phyloP scores from a whole-genome alignment of 2,888 invertebrate genomes.

The Agriopis aurantiaria region DNA sequence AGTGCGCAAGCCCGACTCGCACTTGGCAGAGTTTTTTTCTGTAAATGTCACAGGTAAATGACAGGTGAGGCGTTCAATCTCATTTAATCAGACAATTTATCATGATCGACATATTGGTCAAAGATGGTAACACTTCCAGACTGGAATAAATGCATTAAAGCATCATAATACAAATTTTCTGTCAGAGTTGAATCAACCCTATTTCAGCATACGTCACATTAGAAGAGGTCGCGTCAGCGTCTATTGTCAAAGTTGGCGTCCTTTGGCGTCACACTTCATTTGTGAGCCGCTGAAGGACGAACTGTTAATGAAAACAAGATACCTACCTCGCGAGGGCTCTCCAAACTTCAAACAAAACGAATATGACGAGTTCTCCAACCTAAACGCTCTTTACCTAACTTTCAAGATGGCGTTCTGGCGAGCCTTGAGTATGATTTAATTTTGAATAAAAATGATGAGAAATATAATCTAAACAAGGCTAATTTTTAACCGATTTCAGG shows the following conservation, averaged over 20 bases:
- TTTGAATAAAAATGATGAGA: neutral
- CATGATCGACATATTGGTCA: no score
- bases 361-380: conserved; percentile 33
- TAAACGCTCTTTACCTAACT: conserved; percentile 20
- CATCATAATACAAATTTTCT: neutral
- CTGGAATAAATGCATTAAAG: no score
- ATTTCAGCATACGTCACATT: conserved; percentile 2
- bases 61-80: no score
- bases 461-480: neutral
- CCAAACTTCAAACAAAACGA: conserved; percentile 37
- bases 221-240: conserved; percentile 10
- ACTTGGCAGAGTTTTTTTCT: no score
- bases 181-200: conserved; percentile 10
- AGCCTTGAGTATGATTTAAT: conserved; percentile 9
- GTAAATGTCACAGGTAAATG: no score
- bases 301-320: conserved; percentile 44
- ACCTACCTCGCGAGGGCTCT: conserved; percentile 24
- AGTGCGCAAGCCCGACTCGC: no score
- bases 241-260: conserved; percentile 34
- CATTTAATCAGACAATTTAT: no score
- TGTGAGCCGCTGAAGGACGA: conserved; percentile 9
- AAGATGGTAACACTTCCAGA: no score
- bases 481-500: neutral
- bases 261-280: conserved; percentile 27
- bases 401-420: conserved; percentile 24